phyloP scores from a whole-genome alignment of 2,888 invertebrate genomes.

The Vanessa cardui region DNA sequence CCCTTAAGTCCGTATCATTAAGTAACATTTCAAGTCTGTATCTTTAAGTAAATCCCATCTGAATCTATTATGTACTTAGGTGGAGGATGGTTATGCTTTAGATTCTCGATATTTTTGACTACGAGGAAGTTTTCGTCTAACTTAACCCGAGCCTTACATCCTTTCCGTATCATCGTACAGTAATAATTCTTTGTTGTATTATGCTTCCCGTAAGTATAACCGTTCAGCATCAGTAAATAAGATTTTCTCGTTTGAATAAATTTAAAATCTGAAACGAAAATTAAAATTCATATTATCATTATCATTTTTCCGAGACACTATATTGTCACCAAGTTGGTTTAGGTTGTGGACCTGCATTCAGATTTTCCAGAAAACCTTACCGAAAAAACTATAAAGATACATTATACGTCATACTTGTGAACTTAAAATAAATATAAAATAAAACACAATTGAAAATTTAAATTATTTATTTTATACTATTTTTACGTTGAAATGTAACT shows the following conservation, averaged over 20 bases:
- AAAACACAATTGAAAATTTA: no score
- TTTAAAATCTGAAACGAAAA: neutral
- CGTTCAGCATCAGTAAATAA: constrained; percentile 25
- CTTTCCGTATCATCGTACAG: constrained; percentile 46
- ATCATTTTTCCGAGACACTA: no score
- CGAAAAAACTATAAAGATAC: no score
- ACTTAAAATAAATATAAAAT: no score
- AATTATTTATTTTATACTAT: no score
- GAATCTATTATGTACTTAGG: constrained; percentile 41
- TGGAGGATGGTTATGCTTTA: constrained; percentile 45
- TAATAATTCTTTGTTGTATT: constrained; percentile 26
- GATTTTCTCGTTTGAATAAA: constrained; percentile 6
- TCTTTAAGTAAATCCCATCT: neutral
- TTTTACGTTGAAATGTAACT: no score
- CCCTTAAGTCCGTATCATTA: neutral
- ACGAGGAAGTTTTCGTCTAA: constrained; percentile 7
- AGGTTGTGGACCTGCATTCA: no score
- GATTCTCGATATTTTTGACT: constrained; percentile 6
- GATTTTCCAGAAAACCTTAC: no score
- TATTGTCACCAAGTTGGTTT: no score
- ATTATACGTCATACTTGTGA: no score
- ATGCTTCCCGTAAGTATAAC: constrained; percentile 36
- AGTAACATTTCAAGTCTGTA: neutral
- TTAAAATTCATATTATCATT: no score
- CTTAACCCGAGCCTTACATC: constrained; percentile 45